Evolutionary conservation across 2,888 invertebrate species (phyloP), one percentile per base, ranked within the genome.

Genomic region (Craniophora ligustri): DNA sequence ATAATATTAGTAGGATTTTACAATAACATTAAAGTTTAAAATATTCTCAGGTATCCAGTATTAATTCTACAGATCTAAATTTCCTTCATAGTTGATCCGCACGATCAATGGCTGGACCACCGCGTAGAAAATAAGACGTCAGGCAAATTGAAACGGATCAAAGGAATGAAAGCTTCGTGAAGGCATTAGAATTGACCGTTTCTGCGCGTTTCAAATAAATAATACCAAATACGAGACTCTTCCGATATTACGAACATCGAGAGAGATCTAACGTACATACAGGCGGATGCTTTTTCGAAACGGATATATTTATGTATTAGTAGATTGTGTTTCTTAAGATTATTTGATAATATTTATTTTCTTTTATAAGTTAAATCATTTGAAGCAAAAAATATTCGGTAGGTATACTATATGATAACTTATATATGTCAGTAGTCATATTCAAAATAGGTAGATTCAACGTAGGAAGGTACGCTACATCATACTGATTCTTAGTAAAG

Each of bases 61-160:
- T 26, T 26, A 26, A 11, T 40, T 42, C 5, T 23, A 60, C 40
- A 53, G 31, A 45, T 50, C 40, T 46, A 10, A n/a, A 28, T 47
- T 57, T 45, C 35, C 47, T 51, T 32, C 38, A 58, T 15, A 53
- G 34, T 50, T n/a, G 34, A 28, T 35, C 28, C 36, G 42, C 19
- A 6, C 30, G 69, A 68, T 45, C 50, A 26, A 46, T 58, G 61
- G 79, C n/a, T n/a, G n/a, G 92, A 91, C 92, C 92, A 91, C 91
- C 92, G 73, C 71, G 87, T 84, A 83, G 89, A 82, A 91, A 91
- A 91, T 90, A 90, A 91, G 91, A 89, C 84, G 81, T 87, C 85
- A 83, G 82, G 84, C 87, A 89, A 90, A 91, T 92, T 89, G 91
- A 87, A 86, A 82, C 81, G 80, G 82, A 85, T 87, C 86, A 86